Base-by-base conservation (phyloP, 2,113 vertebrate species). In the Sisor rabdophorus region DNA sequence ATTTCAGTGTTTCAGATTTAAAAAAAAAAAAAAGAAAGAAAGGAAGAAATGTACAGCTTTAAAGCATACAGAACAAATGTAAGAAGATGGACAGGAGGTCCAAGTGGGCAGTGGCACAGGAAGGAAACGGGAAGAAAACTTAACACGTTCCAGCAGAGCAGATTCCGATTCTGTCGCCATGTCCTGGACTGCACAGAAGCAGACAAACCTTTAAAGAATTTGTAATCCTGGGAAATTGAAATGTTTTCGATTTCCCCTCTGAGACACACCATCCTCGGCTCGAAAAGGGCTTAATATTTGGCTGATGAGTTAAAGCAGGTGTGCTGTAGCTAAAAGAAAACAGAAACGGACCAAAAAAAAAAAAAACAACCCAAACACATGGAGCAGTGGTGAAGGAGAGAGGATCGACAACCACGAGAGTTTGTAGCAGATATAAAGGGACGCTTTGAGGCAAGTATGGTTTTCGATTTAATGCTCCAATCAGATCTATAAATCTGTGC, bases 1-100 rank as follows among this genome's bases (percentile, higher is more conserved):
- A 72, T 67, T 68, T 71, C 47, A 52, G 54, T 56, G 71, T 83
- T 79, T 81, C 59, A 82, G n/a, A n/a, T n/a, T n/a, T n/a, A n/a
- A n/a, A n/a, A n/a, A n/a, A n/a, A 89, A 89, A 88, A 89, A 89
- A 88, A 73, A 74, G 82, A 85, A 72, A 86, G 86, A 82, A 85
- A 72, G 86, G 86, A 82, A 36, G 58, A 32, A 32, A 24, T 15
- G 30, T 59, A 83, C 53, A 24, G 40, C 24, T 40, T 36, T 36
- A 22, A 4, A 63, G 50, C 11, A 55, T 30, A 26, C 12, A 22
- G 36, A 52, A 12, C 30, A 20, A 47, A 48, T 32, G 48, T 48
- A 68, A 5, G 26, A 9, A 68, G 13, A 24, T 89, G 90, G 86
- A 82, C 87, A 90, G 91, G 91, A 91, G 88, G 92, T 63, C 78